These are phyloP conservation scores for Cynopterus sphinx DNA, from an alignment of 2,797 vertebrate species.

Conservation along the genomic window DNA sequence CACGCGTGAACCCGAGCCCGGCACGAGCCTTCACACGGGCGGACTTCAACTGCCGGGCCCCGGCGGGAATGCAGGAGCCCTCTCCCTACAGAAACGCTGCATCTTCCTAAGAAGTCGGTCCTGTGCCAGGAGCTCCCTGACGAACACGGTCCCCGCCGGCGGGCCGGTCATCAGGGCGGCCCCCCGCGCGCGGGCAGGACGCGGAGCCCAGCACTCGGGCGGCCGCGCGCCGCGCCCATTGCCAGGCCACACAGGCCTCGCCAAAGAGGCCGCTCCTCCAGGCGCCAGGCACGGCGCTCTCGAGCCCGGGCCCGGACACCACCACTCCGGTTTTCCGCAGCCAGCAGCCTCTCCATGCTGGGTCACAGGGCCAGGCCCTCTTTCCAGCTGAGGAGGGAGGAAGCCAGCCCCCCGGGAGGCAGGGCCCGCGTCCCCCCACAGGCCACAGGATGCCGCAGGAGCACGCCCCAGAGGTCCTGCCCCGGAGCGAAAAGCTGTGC, in stretches of 20 bases:
- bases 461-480: background rate
- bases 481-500: background rate
- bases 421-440: background rate
- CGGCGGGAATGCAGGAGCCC: no score
- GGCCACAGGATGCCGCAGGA: background rate
- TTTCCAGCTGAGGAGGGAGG: background rate
- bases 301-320: slow-evolving; percentile 66
- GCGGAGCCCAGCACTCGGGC: slow-evolving; percentile 91
- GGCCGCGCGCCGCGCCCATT: no score
- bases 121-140: no score
- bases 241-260: no score
- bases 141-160: no score
- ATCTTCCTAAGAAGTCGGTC: no score
- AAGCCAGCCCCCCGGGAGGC: background rate
- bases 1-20: no score
- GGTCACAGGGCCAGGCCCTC: background rate
- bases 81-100: no score
- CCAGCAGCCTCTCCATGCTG: background rate
- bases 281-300: slow-evolving; percentile 71
- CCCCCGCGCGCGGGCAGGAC: no score
- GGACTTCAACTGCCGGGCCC: no score
- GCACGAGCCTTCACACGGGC: no score
- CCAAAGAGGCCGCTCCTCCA: slow-evolving; percentile 84
- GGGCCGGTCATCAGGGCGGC: no score
- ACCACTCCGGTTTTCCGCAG: slow-evolving; percentile 34